Base-by-base conservation (phyloP, 1,140 invertebrate genomes). In the Tyrophagus putrescentiae region DNA sequence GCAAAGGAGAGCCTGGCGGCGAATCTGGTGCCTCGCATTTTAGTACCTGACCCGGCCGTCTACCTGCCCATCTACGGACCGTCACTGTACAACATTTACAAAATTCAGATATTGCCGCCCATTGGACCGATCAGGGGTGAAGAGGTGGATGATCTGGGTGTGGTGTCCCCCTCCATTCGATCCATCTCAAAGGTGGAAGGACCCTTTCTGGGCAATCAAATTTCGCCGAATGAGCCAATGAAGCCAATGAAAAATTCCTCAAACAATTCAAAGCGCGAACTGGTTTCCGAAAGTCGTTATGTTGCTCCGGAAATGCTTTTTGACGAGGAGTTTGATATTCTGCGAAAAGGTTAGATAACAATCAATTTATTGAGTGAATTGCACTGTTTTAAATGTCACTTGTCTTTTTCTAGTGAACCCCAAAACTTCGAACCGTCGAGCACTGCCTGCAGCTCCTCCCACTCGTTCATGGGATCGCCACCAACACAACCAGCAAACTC, bases 71-170 rank as follows among this genome's bases (percentile, higher is more conserved):
- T 50, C 7, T 57, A 57, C 27, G 56, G 56, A 9, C 56, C 56
- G 44, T 57, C 56, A 9, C 9, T 57, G 21, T 7, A 16, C 25
- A 13, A 57, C 7, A 48, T 57, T 7, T 9, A 9, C 9, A 57
- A 57, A 29, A 33, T 57, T n/a, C 56, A 57, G 29, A 50, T 57
- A 7, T 57, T 57, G 31, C 56, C 56, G 7, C 56, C 56, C 16
- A 29, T 13, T 6, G 56, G 56, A 6, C 56, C 56, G 11, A 9
- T 57, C 23, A 13, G 11, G 23, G 6, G 21, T 6, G 25, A 32
- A 21, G 29, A 54, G 39, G 9, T 11, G 11, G 45, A 27, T 5
- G 23, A 9, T 54, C 18, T 54, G 16, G 23, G 25, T 21, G 21
- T 21, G 11, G 7, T 54, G 6, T 42, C 52, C 11, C 39, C 52